Conservation (phyloP, 30 jellyfish, hydroid and myxozoan species). For the Cassiopea andromeda region DNA sequence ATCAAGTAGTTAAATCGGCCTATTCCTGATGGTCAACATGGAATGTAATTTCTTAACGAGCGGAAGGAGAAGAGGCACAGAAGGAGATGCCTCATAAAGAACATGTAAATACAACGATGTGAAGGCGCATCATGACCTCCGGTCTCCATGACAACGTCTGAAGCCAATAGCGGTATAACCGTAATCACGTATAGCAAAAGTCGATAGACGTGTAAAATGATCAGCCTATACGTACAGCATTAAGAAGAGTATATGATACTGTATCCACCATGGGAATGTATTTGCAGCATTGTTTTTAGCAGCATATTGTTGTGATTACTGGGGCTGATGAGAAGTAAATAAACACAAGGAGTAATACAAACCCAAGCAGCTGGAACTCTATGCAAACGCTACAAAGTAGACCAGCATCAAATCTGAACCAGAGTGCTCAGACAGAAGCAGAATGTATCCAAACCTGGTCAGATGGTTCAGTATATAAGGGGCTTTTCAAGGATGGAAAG, state of each 20-base stretch:
- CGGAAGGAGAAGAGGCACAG: too few relatives aligned
- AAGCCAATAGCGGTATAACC: neutral
- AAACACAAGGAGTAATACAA: neutral
- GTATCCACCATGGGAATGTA: too few relatives aligned
- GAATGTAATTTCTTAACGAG: too few relatives aligned
- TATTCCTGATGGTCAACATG: too few relatives aligned
- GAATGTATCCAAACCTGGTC: slow-evolving; percentile 63
- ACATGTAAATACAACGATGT: neutral
- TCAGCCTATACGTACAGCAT: neutral
- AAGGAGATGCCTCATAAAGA: too few relatives aligned
- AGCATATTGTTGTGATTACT: too few relatives aligned
- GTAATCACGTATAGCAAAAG: neutral
- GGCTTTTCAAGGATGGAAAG: slow-evolving; percentile 64
- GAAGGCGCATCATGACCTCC: neutral
- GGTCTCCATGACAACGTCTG: neutral
- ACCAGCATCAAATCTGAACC: neutral
- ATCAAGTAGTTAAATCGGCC: too few relatives aligned
- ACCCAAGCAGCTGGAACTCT: neutral
- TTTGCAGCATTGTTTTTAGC: too few relatives aligned
- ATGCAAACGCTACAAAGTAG: neutral
- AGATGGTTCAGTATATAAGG: slow-evolving; percentile 81
- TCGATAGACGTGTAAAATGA: neutral
- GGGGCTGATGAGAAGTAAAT: neutral
- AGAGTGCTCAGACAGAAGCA: neutral
- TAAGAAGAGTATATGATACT: neutral